Evolutionary conservation across 1,140 invertebrate genomes (phyloP), one percentile per base, ranked within the genome.

Genomic region (Drosophila melanogaster): DNA sequence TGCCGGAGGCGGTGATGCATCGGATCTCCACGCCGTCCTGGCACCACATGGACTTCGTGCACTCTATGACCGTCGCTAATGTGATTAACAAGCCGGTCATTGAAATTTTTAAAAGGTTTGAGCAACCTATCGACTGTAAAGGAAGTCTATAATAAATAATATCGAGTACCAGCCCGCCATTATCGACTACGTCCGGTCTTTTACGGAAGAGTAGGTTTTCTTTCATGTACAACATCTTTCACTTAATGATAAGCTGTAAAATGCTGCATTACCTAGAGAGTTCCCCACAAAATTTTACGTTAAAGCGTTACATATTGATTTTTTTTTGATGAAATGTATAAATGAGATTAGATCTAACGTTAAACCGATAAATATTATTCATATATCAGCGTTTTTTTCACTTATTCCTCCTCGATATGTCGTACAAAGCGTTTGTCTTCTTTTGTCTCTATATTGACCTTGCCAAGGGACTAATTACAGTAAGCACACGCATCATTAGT

Each of bases 31-130:
- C 15, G n/a, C 11, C 44, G 8, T 5, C 24, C 3, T 49, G 46
- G 46, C 24, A 49, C 8, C 46, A 49, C 24, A 15, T 26, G 24
- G 24, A 49, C 46, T 49, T 49, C 10, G 12, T 30, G 1, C 22
- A 30, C 12, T n/a, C 22, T 2, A 1, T 26, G 24, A 30, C 12
- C 14, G 46, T 49, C 7, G 22, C 22, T 49, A 14, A 49, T n/a
- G 22, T 26, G 24, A 49, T 49, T 8, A 49, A 49, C n/a, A 30
- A 30, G 3, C 46, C 46, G 6, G 24, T 47, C 24, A 47, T 47
- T 19, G 5, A 19, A n/a, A 47, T 47, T n/a, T 24, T 47, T 7
- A 8, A 24, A 8, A 5, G 12, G 22, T 46, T 46, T 24, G 22
- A 46, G 5, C 19, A 46, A 17, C 43, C 7, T 30, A 26, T 22